phyloP scores from a whole-genome alignment of 2,113 vertebrate genomes.

The Chaetorhynchus papuensis region DNA sequence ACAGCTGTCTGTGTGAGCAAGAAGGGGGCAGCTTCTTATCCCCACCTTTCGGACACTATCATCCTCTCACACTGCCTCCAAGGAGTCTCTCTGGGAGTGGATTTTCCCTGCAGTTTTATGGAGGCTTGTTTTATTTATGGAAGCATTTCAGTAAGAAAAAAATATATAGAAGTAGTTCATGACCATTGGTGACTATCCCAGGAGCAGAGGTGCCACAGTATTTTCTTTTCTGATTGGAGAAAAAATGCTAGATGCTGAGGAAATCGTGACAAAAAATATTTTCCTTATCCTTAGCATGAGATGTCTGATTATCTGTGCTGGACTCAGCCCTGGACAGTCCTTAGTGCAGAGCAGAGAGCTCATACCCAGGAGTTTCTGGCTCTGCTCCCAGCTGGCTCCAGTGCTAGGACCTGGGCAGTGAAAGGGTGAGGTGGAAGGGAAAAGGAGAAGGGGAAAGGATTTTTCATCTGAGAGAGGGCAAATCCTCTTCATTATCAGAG shows the following conservation, averaged over 20 bases:
- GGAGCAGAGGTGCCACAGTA: background rate
- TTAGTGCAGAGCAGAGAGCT: fast-evolving
- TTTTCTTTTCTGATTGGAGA: background rate
- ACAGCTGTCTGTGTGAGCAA: slow-evolving; percentile 20
- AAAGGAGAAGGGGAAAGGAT: background rate
- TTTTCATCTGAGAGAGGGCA: background rate
- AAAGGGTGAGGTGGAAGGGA: background rate
- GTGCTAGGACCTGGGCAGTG: background rate
- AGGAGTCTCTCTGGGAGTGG: background rate
- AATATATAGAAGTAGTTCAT: background rate
- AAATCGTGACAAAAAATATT: background rate
- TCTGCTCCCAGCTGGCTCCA: background rate
- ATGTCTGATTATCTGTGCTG: background rate
- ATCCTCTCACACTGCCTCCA: background rate
- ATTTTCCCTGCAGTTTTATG: slow-evolving; percentile 37
- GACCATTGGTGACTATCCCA: background rate
- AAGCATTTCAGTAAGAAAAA: background rate
- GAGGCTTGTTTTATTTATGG: slow-evolving; percentile 1
- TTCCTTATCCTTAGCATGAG: background rate
- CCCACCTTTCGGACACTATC: slow-evolving; percentile 1
- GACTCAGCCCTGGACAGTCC: background rate
- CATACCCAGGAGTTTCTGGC: background rate
- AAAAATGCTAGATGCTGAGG: background rate
- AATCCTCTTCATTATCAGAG: background rate
- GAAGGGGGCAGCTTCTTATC: background rate